A percentile compares a stretch with the other conserved stretches of the same genome.
phyloP scores from a whole-genome alignment of 35 echinoderm and acorn worm genomes.

The Strongylocentrotus purpuratus region DNA sequence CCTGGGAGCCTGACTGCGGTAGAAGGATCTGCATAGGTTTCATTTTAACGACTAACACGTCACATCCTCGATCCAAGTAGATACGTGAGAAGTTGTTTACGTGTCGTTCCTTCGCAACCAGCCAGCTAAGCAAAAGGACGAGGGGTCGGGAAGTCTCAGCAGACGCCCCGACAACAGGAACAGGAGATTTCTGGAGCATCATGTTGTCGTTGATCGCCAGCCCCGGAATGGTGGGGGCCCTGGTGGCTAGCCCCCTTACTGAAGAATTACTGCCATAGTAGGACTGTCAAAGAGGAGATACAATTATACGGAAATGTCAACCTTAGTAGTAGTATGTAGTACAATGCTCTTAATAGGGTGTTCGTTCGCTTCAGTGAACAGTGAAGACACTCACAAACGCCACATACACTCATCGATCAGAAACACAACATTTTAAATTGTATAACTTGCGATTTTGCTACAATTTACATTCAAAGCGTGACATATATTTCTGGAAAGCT shows the following conservation, averaged over 20 bases:
- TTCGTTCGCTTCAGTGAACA: too few species aligned
- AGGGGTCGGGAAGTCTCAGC: conserved; percentile 60
- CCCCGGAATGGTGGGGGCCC: conserved; percentile 25
- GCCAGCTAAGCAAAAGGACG: conserved; percentile 84
- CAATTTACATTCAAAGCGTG: too few species aligned
- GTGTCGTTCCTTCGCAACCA: conserved; percentile 84
- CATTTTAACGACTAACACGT: conserved; percentile 70
- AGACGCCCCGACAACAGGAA: neutral
- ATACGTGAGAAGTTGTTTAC: conserved; percentile 68
- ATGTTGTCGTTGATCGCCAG: conserved; percentile 57
- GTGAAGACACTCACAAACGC: too few species aligned
- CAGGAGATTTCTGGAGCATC: conserved; percentile 53
- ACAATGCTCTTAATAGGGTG: too few species aligned
- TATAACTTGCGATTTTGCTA: neutral
- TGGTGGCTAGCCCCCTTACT: neutral
- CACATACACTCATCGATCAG: neutral
- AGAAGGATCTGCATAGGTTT: conserved; percentile 66
- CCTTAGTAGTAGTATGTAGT: too few species aligned
- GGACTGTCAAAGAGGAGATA: neutral
- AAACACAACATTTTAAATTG: neutral
- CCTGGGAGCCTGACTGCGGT: conserved; percentile 17
- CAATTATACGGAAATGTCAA: neutral
- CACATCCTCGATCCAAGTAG: conserved; percentile 77
- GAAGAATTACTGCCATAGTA: neutral
- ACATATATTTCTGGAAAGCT: too few species aligned